Evolutionary conservation across 2,797 vertebrate genomes (phyloP).

Genomic region (Adrianichthys oophorus): DNA sequence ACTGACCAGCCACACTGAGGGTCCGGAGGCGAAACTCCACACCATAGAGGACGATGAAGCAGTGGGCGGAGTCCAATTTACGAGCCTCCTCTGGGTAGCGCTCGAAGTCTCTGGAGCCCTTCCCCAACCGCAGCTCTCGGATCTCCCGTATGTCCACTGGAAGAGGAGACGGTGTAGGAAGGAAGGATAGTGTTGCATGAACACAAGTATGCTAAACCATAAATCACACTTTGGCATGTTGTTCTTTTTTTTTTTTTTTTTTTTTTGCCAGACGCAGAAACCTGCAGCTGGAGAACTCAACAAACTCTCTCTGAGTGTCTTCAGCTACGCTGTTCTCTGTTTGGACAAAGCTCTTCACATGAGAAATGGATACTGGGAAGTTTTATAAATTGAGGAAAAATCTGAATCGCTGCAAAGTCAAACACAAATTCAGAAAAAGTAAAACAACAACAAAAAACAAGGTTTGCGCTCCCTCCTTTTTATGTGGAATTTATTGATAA

Average conservation of each 20-base stretch:
- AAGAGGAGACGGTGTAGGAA: slow-evolving; percentile 26
- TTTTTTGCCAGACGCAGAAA: slow-evolving; percentile 47
- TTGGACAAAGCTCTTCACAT: neutral
- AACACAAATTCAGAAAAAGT: no score
- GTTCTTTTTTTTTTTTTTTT: slow-evolving; percentile 37
- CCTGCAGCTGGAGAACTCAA: slow-evolving; percentile 32
- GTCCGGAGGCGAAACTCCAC: slow-evolving; percentile 86
- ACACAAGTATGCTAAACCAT: slow-evolving; percentile 62
- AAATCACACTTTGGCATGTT: slow-evolving; percentile 57
- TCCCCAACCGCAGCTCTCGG: slow-evolving; percentile 86
- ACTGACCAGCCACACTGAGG: slow-evolving; percentile 82
- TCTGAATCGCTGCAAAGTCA: no score
- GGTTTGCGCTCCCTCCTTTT: no score
- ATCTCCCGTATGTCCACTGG: slow-evolving; percentile 89
- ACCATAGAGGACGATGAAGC: slow-evolving; percentile 86
- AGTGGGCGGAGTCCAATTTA: slow-evolving; percentile 82
- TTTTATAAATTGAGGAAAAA: neutral
- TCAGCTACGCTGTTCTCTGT: neutral
- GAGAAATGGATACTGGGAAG: neutral
- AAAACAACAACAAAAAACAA: no score
- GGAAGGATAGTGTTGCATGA: slow-evolving; percentile 60
- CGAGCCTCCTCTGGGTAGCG: slow-evolving; percentile 87
- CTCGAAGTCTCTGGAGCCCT: slow-evolving; percentile 87
- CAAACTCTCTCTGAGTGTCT: slow-evolving; percentile 22
- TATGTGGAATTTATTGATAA: no score